phyloP scores from a whole-genome alignment of 2,888 invertebrate species.

The Eupithecia exiguata region DNA sequence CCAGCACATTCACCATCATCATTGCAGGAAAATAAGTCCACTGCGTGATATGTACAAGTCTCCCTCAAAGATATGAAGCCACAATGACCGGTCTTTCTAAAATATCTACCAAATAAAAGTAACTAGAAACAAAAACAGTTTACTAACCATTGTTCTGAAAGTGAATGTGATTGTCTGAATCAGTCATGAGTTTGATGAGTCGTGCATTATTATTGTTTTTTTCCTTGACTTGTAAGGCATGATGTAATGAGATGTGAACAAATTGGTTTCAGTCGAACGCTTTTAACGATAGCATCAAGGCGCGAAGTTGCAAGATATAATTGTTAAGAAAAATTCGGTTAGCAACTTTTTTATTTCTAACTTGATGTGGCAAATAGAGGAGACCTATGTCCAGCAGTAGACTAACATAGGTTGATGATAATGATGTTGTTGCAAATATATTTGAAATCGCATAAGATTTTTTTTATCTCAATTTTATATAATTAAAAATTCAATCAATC shows the following conservation, averaged over 20 bases:
- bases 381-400: too few relatives aligned
- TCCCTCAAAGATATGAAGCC: not conserved
- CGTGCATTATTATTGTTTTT: conserved; percentile 35
- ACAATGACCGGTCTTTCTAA: not conserved
- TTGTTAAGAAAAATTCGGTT: not conserved
- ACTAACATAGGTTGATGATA: too few relatives aligned
- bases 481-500: too few relatives aligned
- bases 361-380: not conserved
- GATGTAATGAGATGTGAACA: conserved; percentile 19
- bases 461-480: too few relatives aligned
- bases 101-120: not conserved
- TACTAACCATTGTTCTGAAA: conserved; percentile 5
- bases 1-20: too few relatives aligned
- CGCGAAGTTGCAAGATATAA: conserved; percentile 1
- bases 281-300: conserved; percentile 7
- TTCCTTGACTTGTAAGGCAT: conserved; percentile 8
- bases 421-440: not conserved
- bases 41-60: not conserved
- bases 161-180: conserved; percentile 37
- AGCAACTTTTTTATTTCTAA: not conserved
- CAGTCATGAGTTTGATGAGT: conserved; percentile 36
- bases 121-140: not conserved
- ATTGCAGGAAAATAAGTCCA: too few relatives aligned
- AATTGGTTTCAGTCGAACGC: conserved; percentile 14
- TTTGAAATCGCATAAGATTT: not conserved